phyloP scores from a whole-genome alignment of 2,888 invertebrate genomes.

The Xanthorhoe designata region DNA sequence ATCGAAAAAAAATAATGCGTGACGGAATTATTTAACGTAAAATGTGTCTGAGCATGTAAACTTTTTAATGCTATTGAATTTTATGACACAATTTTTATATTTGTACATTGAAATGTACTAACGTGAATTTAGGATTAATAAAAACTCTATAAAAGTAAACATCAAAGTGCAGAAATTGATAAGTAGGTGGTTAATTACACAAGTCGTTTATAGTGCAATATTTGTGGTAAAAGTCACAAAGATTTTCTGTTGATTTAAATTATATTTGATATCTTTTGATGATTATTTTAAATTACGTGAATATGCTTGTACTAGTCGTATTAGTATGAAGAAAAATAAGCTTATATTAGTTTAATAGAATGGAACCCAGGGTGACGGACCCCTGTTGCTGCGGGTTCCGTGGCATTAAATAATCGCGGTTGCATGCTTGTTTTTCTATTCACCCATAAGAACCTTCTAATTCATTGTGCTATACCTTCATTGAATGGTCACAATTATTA shows the following conservation, averaged over 20 bases:
- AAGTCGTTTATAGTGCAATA: background rate
- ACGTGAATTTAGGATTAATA: slow-evolving; percentile 9
- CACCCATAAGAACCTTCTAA: slow-evolving; percentile 37
- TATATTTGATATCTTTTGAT: background rate
- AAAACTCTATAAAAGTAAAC: slow-evolving; percentile 31
- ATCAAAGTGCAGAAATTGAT: slow-evolving; percentile 34
- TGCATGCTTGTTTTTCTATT: slow-evolving; percentile 39
- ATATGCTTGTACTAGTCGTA: background rate
- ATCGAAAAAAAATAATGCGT: slow-evolving; percentile 62
- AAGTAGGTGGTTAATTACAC: slow-evolving; percentile 1
- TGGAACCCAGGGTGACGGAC: slow-evolving; percentile 42
- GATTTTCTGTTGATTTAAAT: background rate
- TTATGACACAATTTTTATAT: slow-evolving; percentile 26
- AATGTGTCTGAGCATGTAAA: slow-evolving; percentile 43
- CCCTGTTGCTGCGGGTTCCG: slow-evolving; percentile 4
- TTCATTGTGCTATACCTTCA: slow-evolving; percentile 42
- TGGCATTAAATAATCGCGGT: slow-evolving; percentile 40
- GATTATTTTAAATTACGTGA: too few relatives aligned
- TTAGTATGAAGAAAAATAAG: slow-evolving; percentile 39
- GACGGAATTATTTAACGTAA: slow-evolving; percentile 62
- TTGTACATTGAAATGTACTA: slow-evolving; percentile 16
- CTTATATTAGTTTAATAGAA: slow-evolving; percentile 45
- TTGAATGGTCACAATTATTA: slow-evolving; percentile 33
- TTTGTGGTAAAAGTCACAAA: background rate
- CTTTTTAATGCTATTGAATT: slow-evolving; percentile 37